Percentiles rank a stretch among this genome's conserved stretches.
These are phyloP conservation scores for Trissolcus basalis DNA, from an alignment of 1,140 invertebrate genomes.

Conservation along the genomic window DNA sequence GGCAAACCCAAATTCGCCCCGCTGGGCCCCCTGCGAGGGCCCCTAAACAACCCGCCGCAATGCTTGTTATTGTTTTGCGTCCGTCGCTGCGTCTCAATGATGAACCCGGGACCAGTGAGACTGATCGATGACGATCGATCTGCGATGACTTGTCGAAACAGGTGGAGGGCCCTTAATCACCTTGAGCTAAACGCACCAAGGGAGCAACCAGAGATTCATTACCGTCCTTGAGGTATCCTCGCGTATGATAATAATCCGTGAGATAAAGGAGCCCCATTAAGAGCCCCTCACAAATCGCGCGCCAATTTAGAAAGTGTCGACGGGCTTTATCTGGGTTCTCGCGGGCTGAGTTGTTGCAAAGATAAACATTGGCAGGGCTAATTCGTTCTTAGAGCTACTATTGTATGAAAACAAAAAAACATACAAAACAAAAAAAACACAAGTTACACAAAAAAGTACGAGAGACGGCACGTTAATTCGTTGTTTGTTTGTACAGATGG, in stretches of 20 bases:
- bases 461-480: no score
- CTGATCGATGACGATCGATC: slow-evolving; percentile 1
- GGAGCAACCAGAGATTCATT: slow-evolving; percentile 66
- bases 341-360: not conserved
- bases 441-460: no score
- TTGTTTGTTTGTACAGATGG: slow-evolving; percentile 73
- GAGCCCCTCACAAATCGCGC: slow-evolving; percentile 65
- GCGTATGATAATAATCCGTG: slow-evolving; percentile 71
- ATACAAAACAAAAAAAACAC: no score
- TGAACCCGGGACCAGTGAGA: no score
- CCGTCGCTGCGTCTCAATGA: no score
- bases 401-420: no score
- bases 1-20: no score
- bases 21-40: not conserved
- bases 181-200: slow-evolving; percentile 52
- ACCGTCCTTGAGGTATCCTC: slow-evolving; percentile 69
- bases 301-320: slow-evolving; percentile 68
- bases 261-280: slow-evolving; percentile 70
- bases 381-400: not conserved
- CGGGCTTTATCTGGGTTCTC: slow-evolving; percentile 61
- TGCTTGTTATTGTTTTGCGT: slow-evolving; percentile 13
- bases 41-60: not conserved
- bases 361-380: slow-evolving; percentile 24
- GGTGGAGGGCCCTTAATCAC: slow-evolving; percentile 36
- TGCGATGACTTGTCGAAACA: slow-evolving; percentile 20